Conservation (phyloP, 2,888 invertebrate species). For the Seira ritae region DNA sequence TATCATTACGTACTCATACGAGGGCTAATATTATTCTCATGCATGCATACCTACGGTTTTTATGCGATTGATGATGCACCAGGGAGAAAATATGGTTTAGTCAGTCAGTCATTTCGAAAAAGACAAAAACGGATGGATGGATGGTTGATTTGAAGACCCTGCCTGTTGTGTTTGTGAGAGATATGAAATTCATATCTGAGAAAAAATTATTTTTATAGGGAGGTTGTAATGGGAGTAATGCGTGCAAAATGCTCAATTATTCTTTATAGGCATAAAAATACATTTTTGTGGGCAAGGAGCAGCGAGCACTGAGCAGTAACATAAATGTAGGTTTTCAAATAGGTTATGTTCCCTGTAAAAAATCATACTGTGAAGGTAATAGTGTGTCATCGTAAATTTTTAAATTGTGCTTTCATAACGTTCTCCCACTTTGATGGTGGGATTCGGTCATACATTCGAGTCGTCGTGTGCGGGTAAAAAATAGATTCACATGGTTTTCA, state of each 20-base stretch:
- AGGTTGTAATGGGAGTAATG: constrained; percentile 1
- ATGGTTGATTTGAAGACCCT: constrained; percentile 23
- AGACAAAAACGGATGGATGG: constrained; percentile 21
- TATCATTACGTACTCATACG: not conserved
- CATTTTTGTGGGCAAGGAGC: not conserved
- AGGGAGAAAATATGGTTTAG: constrained; percentile 9
- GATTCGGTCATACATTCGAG: not conserved
- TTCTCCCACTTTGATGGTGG: not conserved
- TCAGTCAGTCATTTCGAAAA: constrained; percentile 24
- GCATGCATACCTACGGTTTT: too few relatives aligned
- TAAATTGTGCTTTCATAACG: not conserved
- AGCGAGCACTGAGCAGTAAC: too few relatives aligned
- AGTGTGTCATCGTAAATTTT: constrained; percentile 8
- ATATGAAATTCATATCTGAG: not conserved
- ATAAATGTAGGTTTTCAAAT: not conserved
- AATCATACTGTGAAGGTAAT: constrained; percentile 6
- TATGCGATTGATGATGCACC: too few relatives aligned
- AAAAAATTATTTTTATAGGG: constrained; percentile 7
- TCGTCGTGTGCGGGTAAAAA: constrained; percentile 3
- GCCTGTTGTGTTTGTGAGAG: not conserved
- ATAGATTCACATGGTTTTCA: not conserved
- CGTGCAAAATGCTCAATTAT: not conserved
- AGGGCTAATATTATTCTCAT: too few relatives aligned
- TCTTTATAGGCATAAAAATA: not conserved
- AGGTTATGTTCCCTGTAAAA: not conserved